phyloP scores from a whole-genome alignment of 2,888 invertebrate species.

The Steromphala cineraria region DNA sequence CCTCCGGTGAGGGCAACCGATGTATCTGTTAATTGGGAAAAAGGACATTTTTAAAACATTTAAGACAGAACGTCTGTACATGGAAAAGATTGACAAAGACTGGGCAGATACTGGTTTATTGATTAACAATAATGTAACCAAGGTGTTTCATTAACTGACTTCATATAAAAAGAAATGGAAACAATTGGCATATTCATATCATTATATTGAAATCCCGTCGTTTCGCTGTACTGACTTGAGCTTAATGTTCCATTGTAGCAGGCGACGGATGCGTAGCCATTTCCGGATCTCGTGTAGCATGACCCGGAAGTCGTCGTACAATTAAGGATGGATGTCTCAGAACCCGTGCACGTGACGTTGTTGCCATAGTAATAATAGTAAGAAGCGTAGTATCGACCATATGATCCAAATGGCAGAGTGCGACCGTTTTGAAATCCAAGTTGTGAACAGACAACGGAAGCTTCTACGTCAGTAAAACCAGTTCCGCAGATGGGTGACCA shows the following conservation, averaged over 20 bases:
- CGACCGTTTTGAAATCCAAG: conserved; percentile 50
- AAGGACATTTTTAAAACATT: not conserved
- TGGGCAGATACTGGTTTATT: too few relatives aligned
- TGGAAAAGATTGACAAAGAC: too few relatives aligned
- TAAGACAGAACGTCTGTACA: too few relatives aligned
- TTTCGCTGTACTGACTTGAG: conserved; percentile 37
- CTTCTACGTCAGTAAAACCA: conserved; percentile 56
- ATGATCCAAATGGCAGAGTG: conserved; percentile 54
- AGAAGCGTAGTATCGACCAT: conserved; percentile 47
- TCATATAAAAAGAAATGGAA: too few relatives aligned
- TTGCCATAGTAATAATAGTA: conserved; percentile 42
- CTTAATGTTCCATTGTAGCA: conserved; percentile 56
- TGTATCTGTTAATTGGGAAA: not conserved
- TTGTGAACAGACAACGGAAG: conserved; percentile 55
- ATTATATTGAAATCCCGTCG: too few relatives aligned
- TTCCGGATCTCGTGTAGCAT: conserved; percentile 48
- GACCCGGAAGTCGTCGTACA: conserved; percentile 47
- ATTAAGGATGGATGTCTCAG: conserved; percentile 49
- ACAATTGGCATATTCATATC: too few relatives aligned
- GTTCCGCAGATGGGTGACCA: conserved; percentile 62
- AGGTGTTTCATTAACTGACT: too few relatives aligned
- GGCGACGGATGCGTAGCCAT: conserved; percentile 60
- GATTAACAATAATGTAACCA: too few relatives aligned
- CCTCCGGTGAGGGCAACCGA: not conserved
- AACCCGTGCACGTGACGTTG: conserved; percentile 54